Evolutionary conservation across 2,888 invertebrate genomes (phyloP).

Genomic region (Acronicta alni): DNA sequence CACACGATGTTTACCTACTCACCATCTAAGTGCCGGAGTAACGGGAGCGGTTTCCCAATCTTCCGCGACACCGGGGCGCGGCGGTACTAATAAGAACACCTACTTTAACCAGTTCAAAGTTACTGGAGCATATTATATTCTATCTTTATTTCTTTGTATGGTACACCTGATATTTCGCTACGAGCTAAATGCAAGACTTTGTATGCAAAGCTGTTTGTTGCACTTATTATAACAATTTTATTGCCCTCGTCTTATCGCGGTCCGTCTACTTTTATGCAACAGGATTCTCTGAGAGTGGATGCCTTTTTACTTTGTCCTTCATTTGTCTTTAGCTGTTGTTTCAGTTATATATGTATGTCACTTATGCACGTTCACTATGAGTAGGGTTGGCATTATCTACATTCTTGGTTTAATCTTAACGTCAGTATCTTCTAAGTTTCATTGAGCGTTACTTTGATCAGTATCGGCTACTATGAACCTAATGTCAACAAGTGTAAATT

Average conservation of each 20-base stretch:
- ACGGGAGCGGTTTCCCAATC: no score
- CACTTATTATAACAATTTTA: constrained; percentile 13
- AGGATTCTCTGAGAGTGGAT: constrained; percentile 16
- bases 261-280: constrained; percentile 11
- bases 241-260: constrained; percentile 11
- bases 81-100: no score
- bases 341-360: constrained; percentile 17
- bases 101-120: no score
- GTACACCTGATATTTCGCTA: neutral
- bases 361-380: constrained; percentile 16
- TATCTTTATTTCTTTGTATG: neutral
- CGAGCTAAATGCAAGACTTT: constrained; percentile 7
- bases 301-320: constrained; percentile 15
- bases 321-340: constrained; percentile 11
- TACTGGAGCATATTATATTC: neutral
- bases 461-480: no score
- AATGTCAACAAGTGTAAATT: no score
- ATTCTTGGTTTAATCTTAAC: constrained; percentile 16
- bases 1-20: no score
- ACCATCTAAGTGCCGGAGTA: no score
- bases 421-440: no score
- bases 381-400: constrained; percentile 24
- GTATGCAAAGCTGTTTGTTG: constrained; percentile 13
- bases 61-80: no score
- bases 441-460: no score